Evolutionary conservation across 2,113 vertebrate genomes (phyloP), one percentile per base, ranked within the genome.

Genomic region (Felis chaus): DNA sequence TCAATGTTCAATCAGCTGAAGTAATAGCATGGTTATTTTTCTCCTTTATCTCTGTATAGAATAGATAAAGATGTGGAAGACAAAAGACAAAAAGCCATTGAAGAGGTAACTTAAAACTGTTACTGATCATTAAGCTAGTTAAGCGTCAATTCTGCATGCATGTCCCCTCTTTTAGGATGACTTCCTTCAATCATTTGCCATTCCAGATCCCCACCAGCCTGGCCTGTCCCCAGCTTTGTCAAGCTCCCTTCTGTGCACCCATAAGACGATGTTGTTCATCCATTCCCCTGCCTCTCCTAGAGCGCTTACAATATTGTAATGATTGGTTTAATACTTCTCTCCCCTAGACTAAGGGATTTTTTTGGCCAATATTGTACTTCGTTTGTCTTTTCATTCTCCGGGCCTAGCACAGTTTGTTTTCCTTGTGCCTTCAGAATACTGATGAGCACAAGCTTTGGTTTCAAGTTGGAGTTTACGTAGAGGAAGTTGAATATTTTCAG

Each of bases 21-120:
- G 27, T 98, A 96, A 98, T 98, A 31, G 61, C 95, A 94, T 98
- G 98, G 89, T 98, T 98, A 98, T 89, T 97, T 94, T 97, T 98
- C 97, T 97, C 98, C 53, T 96, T 98, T 99, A 97, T 79, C 96
- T 98, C 86, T 98, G 81, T 96, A 91, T 98, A 99, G 99, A 98
- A 98, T 96, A 92, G 99, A 99, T 99, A 99, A 99, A 95, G 99
- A 99, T 71, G 99, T 99, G 95, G 99, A 99, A 98, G 99, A 99
- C 97, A 99, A 99, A 98, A 99, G 99, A 96, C 99, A 99, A 97
- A 99, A 99, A 98, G 99, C 99, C 36, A 99, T 99, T 97, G 99
- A 99, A 97, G 99, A 99, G 99, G 99, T 99, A 99, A 99, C 85
- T 95, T 91, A 95, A 96, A 82, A 92, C 69, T 92, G 71, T 92